A percentile compares a stretch with the other conserved stretches of the same genome.
These are phyloP conservation scores for Falco rusticolus DNA, from an alignment of 2,797 vertebrate genomes.

Conservation along the genomic window DNA sequence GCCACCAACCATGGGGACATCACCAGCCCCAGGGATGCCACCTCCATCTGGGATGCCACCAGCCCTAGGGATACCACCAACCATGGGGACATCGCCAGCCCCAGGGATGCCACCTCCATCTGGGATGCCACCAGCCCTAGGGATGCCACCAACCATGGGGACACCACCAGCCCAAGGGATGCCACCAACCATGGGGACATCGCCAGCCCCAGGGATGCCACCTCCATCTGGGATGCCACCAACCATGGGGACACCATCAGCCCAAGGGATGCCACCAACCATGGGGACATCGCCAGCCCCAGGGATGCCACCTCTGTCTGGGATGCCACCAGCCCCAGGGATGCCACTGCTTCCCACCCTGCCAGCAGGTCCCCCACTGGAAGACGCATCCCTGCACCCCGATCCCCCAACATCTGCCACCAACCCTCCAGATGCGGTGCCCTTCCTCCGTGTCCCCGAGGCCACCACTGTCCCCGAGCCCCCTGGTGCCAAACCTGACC, in stretches of 20 bases:
- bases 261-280: not conserved
- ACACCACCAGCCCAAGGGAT: not conserved
- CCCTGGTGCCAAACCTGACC: slow-evolving; percentile 82
- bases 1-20: not conserved
- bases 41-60: not conserved
- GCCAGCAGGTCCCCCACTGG: not conserved
- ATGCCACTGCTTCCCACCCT: not conserved
- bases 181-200: not conserved
- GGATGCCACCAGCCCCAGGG: not conserved
- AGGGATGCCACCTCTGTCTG: no score
- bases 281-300: no score
- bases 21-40: not conserved
- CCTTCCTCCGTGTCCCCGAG: not conserved
- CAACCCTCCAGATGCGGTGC: not conserved
- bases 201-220: no score
- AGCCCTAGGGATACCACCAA: not conserved
- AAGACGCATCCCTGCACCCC: not conserved
- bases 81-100: accelerated
- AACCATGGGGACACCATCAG: not conserved
- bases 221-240: not conserved
- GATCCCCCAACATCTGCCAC: not conserved
- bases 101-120: not conserved
- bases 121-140: not conserved
- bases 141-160: not conserved
- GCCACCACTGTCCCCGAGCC: not conserved